Evolutionary conservation across 2,113 vertebrate genomes (phyloP).

Genomic region (Ammodytes dubius): DNA sequence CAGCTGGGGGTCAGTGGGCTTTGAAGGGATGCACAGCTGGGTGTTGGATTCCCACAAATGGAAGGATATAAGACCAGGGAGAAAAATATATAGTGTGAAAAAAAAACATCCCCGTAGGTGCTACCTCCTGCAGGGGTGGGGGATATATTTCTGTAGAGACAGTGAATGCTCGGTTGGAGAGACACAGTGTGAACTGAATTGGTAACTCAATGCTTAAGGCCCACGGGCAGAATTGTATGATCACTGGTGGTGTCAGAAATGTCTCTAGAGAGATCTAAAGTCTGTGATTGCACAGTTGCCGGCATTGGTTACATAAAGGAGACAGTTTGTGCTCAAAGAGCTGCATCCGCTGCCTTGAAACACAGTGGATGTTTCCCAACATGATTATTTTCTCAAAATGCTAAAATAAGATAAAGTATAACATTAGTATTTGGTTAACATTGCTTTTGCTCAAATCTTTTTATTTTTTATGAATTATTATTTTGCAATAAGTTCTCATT

Average conservation of each 20-base stretch:
- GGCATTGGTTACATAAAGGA: constrained; percentile 46
- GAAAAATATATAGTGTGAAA: constrained; percentile 50
- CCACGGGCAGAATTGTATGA: constrained; percentile 49
- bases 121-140: constrained; percentile 46
- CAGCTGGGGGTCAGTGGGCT: constrained; percentile 61
- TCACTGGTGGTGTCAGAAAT: constrained; percentile 54
- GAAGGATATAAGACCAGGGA: constrained; percentile 45
- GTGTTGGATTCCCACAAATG: constrained; percentile 55
- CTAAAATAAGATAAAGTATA: constrained; percentile 21
- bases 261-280: constrained; percentile 53
- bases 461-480: neutral
- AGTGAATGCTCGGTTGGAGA: constrained; percentile 42
- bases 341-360: constrained; percentile 16
- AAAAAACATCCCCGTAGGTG: constrained; percentile 60
- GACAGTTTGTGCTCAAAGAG: constrained; percentile 53
- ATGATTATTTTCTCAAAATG: constrained; percentile 23
- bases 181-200: constrained; percentile 46
- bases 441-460: neutral
- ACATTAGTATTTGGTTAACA: constrained; percentile 29
- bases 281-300: constrained; percentile 35
- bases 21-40: constrained; percentile 67
- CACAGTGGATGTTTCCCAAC: neutral
- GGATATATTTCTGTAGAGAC: constrained; percentile 64
- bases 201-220: constrained; percentile 48
- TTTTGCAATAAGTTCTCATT: neutral